Evolutionary conservation across 2,113 vertebrate species (phyloP).

Genomic region (Rhineura floridana): DNA sequence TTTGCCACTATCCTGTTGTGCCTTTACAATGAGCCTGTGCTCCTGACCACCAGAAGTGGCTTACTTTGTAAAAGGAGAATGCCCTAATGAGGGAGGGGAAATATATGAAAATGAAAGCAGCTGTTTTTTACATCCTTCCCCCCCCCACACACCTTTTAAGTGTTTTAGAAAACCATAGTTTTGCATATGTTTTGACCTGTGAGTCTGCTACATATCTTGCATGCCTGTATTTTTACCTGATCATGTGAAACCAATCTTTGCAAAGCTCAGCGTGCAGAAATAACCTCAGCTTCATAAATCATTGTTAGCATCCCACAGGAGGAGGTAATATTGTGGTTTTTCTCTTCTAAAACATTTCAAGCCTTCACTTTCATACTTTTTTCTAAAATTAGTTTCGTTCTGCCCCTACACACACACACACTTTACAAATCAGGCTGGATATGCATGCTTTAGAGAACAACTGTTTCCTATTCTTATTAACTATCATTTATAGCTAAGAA

Average conservation of each 20-base stretch:
- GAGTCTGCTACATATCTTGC: conserved; percentile 48
- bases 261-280: conserved; percentile 69
- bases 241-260: conserved; percentile 76
- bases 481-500: conserved; percentile 42
- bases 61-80: conserved; percentile 71
- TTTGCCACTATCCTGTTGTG: conserved; percentile 81
- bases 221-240: conserved; percentile 55
- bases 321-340: conserved; percentile 64
- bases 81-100: conserved; percentile 72
- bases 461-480: conserved; percentile 29
- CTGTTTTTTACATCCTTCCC: conserved; percentile 42
- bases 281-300: conserved; percentile 75
- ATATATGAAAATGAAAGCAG: conserved; percentile 58
- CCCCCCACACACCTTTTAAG: conserved; percentile 57
- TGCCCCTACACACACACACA: conserved; percentile 15
- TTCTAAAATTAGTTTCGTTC: conserved; percentile 55
- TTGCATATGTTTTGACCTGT: conserved; percentile 53
- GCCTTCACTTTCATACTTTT: conserved; percentile 56
- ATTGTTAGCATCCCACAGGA: conserved; percentile 72
- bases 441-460: conserved; percentile 20
- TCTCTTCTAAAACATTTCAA: conserved; percentile 64
- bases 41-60: conserved; percentile 70
- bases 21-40: conserved; percentile 75
- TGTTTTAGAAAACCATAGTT: conserved; percentile 66
- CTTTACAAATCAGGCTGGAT: conserved; percentile 22